These are phyloP conservation scores for Aspidoscelis tigris DNA, from an alignment of 2,113 vertebrate genomes.

Conservation along the genomic window DNA sequence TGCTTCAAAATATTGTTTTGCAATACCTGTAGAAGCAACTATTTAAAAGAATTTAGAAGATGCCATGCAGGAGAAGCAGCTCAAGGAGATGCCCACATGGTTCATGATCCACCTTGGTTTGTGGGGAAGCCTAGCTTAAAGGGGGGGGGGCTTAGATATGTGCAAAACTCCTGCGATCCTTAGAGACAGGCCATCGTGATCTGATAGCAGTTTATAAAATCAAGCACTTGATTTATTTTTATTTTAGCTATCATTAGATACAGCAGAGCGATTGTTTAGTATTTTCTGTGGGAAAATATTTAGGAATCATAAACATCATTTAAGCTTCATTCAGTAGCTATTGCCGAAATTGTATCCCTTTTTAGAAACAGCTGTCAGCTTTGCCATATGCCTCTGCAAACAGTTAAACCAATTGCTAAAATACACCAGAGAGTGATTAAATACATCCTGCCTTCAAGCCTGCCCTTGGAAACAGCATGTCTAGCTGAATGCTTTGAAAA, in stretches of 20 bases:
- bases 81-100: no score
- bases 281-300: conserved; percentile 64
- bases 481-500: conserved; percentile 53
- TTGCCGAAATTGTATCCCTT: conserved; percentile 60
- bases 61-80: no score
- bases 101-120: no score
- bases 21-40: no score
- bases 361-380: conserved; percentile 63
- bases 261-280: conserved; percentile 62
- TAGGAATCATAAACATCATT: conserved; percentile 70
- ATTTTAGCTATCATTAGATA: conserved; percentile 46
- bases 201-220: background rate
- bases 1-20: no score
- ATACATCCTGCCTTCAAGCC: conserved; percentile 39
- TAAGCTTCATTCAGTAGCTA: conserved; percentile 70
- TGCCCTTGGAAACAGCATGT: conserved; percentile 48
- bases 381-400: conserved; percentile 60
- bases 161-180: background rate
- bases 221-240: background rate
- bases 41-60: no score
- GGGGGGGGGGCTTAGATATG: background rate
- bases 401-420: conserved; percentile 63
- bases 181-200: background rate
- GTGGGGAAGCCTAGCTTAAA: no score
- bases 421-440: conserved; percentile 60